Evolutionary conservation across 23 tunicate genomes (phyloP).

Genomic region (Trididemnum clinides): DNA sequence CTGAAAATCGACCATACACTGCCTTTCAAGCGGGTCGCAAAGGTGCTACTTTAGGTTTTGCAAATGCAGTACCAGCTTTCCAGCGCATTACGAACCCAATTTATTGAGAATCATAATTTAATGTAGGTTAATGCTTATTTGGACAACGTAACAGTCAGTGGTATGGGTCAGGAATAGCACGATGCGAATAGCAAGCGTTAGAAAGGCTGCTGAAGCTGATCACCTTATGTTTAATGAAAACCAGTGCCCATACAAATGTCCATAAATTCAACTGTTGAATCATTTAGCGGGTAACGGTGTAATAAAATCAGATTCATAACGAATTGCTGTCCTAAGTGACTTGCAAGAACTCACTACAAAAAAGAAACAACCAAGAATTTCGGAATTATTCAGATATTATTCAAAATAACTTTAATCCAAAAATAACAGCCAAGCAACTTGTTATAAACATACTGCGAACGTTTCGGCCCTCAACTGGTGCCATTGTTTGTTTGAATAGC

Average conservation of each 20-base stretch:
- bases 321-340: not conserved
- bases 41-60: not conserved
- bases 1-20: not conserved
- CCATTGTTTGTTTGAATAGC: no score
- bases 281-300: not conserved
- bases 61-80: conserved; percentile 24
- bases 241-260: not conserved
- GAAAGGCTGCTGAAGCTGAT: not conserved
- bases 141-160: conserved; percentile 17
- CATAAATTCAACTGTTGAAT: not conserved
- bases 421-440: no score
- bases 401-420: not conserved
- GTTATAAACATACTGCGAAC: no score
- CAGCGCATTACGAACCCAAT: not conserved
- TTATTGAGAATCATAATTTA: not conserved
- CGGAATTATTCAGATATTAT: not conserved
- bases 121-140: not conserved
- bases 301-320: conserved; percentile 13
- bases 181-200: not conserved
- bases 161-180: conserved; percentile 7
- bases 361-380: not conserved
- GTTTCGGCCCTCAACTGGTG: no score
- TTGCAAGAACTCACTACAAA: not conserved
- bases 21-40: conserved; percentile 14
- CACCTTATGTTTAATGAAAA: not conserved